phyloP scores from a whole-genome alignment of 2,888 invertebrate species.

The Stictocephala bisonia region DNA sequence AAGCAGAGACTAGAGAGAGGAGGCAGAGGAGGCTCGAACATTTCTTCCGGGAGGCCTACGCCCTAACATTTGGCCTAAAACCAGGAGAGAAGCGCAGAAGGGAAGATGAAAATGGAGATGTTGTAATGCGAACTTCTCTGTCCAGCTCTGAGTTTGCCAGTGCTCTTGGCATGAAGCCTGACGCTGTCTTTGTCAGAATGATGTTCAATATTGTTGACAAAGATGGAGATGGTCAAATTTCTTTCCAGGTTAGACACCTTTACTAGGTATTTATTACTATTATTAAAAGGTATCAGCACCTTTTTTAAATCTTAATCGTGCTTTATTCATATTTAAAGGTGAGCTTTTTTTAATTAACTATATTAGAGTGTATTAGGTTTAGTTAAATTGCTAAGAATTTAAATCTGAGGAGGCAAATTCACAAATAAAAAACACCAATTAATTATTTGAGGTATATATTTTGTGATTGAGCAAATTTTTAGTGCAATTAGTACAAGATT shows the following conservation, averaged over 20 bases:
- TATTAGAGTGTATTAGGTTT: no score
- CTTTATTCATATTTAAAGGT: no score
- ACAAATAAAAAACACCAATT: no score
- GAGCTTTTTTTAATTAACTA: no score
- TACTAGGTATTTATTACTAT: no score
- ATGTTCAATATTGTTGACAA: constrained; percentile 99
- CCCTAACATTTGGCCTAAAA: constrained; percentile 88
- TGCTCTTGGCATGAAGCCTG: constrained; percentile 94
- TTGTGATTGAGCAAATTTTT: no score
- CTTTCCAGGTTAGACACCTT: constrained; percentile 94
- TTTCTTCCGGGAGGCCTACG: constrained; percentile 97
- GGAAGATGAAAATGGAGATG: constrained; percentile 59
- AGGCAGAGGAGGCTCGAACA: constrained; percentile 91
- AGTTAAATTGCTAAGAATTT: no score
- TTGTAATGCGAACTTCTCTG: constrained; percentile 91
- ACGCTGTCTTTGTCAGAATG: constrained; percentile 94
- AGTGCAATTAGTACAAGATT: no score
- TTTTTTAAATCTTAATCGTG: no score
- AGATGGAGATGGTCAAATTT: constrained; percentile 92
- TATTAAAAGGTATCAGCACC: no score
- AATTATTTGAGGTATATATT: no score
- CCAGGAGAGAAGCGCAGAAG: constrained; percentile 86
- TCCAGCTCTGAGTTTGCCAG: constrained; percentile 94
- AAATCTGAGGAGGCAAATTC: no score
- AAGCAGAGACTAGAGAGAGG: constrained; percentile 93